These are phyloP conservation scores for Theodoxus fluviatilis DNA, from an alignment of 2,888 invertebrate species.

Conservation along the genomic window DNA sequence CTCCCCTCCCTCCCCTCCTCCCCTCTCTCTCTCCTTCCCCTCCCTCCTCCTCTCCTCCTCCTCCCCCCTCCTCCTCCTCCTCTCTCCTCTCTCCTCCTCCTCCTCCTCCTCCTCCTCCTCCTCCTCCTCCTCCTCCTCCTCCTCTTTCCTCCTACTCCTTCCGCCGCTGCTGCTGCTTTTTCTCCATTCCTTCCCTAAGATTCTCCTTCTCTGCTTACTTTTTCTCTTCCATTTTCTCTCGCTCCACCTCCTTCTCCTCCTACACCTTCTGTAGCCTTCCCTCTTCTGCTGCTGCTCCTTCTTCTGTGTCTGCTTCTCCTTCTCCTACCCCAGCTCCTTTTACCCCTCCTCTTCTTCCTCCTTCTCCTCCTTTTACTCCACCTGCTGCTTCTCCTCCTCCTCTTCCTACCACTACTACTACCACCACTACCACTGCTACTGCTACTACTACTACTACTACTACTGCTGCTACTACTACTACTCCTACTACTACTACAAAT, in stretches of 20 bases:
- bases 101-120: conserved; percentile 4
- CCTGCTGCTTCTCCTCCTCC: not conserved
- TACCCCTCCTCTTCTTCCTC: no score
- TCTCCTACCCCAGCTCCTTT: not conserved
- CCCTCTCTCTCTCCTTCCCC: not conserved
- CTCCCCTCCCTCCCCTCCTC: not conserved
- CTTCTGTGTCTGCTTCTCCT: not conserved
- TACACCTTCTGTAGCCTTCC: not conserved
- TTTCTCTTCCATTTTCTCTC: not conserved
- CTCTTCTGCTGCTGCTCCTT: conserved; percentile 3
- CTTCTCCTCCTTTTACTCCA: not conserved
- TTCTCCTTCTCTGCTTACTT: not conserved
- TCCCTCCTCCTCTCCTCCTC: not conserved
- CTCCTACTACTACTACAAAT: not conserved
- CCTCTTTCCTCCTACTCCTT: not conserved
- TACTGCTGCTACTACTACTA: not conserved
- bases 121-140: not conserved
- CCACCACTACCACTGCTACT: not conserved
- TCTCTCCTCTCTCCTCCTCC: conserved; percentile 5
- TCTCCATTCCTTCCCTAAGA: not conserved
- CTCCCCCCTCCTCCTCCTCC: not conserved
- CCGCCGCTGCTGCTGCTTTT: not conserved
- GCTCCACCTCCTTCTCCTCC: not conserved
- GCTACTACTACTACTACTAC: not conserved
- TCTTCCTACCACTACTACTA: not conserved